A percentile compares a stretch with the other conserved stretches of the same genome.
Evolutionary conservation across 1,140 invertebrate species (phyloP).

Genomic region (Drosophila truncata): DNA sequence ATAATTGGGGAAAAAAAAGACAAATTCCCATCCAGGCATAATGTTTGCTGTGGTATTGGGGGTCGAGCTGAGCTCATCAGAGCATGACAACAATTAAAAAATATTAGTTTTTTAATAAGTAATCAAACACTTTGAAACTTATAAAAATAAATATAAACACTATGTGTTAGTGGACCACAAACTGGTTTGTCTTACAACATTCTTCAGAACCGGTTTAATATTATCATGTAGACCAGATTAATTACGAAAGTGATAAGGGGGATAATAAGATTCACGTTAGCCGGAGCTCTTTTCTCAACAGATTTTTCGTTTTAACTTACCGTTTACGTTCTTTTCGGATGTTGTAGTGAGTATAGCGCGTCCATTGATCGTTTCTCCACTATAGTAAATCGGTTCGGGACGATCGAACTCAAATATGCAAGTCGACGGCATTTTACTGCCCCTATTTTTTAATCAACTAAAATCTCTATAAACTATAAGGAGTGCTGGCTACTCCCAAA

Average conservation of each 20-base stretch:
- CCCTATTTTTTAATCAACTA: not conserved
- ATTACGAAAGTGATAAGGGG: constrained; percentile 2
- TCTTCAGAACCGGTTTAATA: constrained; percentile 23
- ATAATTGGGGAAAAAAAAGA: constrained; percentile 1
- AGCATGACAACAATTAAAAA: not conserved
- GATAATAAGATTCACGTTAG: not conserved
- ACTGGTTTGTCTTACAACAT: constrained; percentile 12
- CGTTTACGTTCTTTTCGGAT: constrained; percentile 61
- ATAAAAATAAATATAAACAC: not conserved
- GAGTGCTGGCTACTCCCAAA: not conserved
- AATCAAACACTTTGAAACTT: not conserved
- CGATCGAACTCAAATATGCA: constrained; percentile 70
- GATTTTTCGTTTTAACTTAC: constrained; percentile 23
- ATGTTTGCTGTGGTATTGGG: not conserved
- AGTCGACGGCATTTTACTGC: constrained; percentile 54
- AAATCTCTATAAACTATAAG: not conserved
- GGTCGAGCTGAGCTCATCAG: constrained; percentile 25
- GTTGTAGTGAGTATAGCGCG: constrained; percentile 53
- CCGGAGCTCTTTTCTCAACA: not conserved
- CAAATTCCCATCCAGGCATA: not conserved
- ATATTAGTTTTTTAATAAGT: not conserved
- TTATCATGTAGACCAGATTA: not conserved
- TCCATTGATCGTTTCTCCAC: constrained; percentile 72
- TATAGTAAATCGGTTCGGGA: constrained; percentile 65
- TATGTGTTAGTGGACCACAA: not conserved